A percentile compares a stretch with the other conserved stretches of the same genome.
Evolutionary conservation across 1,140 invertebrate species (phyloP).

Genomic region (Orchestia grillus): DNA sequence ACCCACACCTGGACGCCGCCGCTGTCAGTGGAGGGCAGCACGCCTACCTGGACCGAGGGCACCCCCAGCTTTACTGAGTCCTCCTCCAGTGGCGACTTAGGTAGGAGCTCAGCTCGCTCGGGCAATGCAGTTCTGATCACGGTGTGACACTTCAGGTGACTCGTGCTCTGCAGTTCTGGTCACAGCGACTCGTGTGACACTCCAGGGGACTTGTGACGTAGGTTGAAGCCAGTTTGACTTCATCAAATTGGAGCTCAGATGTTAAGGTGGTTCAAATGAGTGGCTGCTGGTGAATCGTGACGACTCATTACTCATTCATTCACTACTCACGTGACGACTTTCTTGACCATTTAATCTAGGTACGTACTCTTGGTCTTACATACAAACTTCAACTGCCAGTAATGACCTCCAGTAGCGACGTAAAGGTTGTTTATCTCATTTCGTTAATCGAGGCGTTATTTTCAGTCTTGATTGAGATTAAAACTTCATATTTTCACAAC

Average conservation of each 20-base stretch:
- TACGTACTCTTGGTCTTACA: background rate
- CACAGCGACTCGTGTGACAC: too few species aligned
- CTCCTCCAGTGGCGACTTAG: conserved; percentile 91
- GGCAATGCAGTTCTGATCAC: background rate
- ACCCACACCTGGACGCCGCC: conserved; percentile 87
- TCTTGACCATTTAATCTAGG: background rate
- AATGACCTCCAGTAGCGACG: too few species aligned
- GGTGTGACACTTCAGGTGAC: too few species aligned
- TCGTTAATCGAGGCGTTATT: too few species aligned
- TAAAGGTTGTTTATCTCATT: too few species aligned
- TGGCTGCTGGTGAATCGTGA: background rate
- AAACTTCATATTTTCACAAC: too few species aligned
- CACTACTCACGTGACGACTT: background rate
- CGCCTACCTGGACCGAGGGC: conserved; percentile 98
- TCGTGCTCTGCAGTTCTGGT: background rate
- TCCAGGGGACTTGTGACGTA: background rate
- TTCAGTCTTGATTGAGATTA: too few species aligned
- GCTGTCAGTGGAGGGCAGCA: conserved; percentile 86
- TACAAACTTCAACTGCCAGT: too few species aligned
- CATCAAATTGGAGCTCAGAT: background rate
- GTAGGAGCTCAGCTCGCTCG: conserved; percentile 71
- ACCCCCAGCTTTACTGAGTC: conserved; percentile 97
- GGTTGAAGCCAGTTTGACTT: background rate
- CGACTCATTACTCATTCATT: background rate
- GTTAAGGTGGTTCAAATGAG: background rate